Base-by-base conservation (phyloP, 2,888 invertebrate species). In the Chymomyza caudatula region DNA sequence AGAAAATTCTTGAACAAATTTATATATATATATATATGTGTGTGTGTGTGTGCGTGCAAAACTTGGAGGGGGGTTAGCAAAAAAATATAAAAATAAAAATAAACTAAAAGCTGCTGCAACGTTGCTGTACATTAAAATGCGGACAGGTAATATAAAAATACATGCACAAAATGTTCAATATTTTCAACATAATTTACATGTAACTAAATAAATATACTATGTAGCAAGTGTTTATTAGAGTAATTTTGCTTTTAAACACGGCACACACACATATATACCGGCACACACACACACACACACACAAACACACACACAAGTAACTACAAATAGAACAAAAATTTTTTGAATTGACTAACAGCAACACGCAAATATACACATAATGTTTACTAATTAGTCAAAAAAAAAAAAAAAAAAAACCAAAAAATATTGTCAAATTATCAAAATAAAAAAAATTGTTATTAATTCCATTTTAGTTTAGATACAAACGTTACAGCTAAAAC, bases 131-230 rank as follows among this genome's bases (percentile, higher is more conserved):
- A 23, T 47, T 23, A 19, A 15, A 22, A 55, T 61, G 49, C 61
- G 58, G 70, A 67, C 77, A 78, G 78, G 78, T 78, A 78, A 78
- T 74, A 79, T 69, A 66, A 75, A n/a, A 3, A 44, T 13, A 37
- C 62, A 67, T 67, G 67, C 73, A 68, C 54, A 74, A 71, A 61
- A 53, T 65, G 60, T 56, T 37, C 8, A 53, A 52, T 60, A 60
- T 19, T 56, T 22, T 59, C 56, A 62, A 58, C 55, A 60, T 64
- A 60, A 51, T 44, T 60, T 49, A 53, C 56, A 64, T 57, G 55
- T 60, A 60, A 43, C 49, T 25, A 63, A 59, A 63, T 53, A 17
- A 62, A 43, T 59, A 63, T 56, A 58, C n/a, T 60, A 52, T 25
- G 5, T 37, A 37, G 29, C 29, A 25, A 25, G 25, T 25, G 29